Percentiles rank a stretch among this genome's conserved stretches.
phyloP scores from a whole-genome alignment of 2,113 vertebrate species.

The Aleadryas rufinucha region DNA sequence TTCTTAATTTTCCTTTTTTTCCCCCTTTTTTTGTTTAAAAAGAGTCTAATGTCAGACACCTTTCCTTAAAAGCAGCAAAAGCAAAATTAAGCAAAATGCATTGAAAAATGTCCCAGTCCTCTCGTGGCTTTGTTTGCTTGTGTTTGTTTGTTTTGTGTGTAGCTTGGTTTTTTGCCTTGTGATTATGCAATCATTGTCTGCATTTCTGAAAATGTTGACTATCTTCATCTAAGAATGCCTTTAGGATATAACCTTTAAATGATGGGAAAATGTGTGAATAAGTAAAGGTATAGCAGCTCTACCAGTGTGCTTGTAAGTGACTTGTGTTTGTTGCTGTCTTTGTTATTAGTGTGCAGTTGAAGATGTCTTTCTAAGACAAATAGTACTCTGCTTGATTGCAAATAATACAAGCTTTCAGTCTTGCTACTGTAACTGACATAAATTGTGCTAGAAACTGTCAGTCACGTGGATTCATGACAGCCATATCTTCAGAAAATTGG shows the following conservation, averaged over 20 bases:
- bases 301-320: neutral
- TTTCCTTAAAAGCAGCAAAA: neutral
- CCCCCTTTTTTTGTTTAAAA: neutral
- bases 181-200: neutral
- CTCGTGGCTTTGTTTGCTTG: neutral
- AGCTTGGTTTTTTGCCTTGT: neutral
- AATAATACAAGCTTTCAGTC: constrained; percentile 30
- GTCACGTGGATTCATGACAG: neutral
- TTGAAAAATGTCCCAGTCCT: neutral
- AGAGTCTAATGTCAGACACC: accelerated
- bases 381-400: neutral
- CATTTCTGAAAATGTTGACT: neutral
- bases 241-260: neutral
- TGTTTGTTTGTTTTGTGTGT: neutral
- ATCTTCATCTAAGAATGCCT: neutral
- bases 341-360: neutral
- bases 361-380: neutral
- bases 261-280: neutral
- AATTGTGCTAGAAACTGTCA: neutral
- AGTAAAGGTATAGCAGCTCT: neutral
- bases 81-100: neutral
- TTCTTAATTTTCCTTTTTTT: neutral
- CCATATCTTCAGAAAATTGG: neutral
- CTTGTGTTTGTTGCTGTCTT: neutral
- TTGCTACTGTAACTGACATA: constrained; percentile 3